phyloP scores from a whole-genome alignment of 2,797 vertebrate genomes.

The Sebastes steindachneri region DNA sequence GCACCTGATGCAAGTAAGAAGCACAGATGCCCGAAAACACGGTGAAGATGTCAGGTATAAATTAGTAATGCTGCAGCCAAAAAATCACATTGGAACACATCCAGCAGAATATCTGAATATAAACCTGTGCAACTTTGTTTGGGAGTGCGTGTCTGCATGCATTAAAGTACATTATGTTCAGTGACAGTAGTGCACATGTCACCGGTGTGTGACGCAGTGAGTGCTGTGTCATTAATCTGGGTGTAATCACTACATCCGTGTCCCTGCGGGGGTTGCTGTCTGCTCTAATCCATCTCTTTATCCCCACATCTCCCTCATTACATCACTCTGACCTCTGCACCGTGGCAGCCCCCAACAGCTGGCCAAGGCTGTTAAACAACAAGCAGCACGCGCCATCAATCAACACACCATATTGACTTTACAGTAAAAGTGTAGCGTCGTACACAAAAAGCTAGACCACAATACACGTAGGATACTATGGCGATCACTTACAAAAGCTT shows the following conservation, averaged over 20 bases:
- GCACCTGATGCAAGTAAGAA: constrained; percentile 14
- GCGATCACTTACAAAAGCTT: background rate
- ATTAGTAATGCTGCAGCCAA: constrained; percentile 4
- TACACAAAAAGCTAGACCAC: background rate
- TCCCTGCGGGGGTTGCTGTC: constrained; percentile 58
- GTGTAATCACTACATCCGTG: constrained; percentile 72
- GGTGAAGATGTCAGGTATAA: background rate
- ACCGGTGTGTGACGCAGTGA: constrained; percentile 18
- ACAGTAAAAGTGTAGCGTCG: background rate
- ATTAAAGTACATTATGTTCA: constrained; percentile 3
- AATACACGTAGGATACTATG: background rate
- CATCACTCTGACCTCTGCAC: constrained; percentile 75
- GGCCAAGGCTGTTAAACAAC: constrained; percentile 58
- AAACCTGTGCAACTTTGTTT: background rate
- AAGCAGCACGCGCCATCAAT: constrained; percentile 23
- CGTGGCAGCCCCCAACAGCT: constrained; percentile 69
- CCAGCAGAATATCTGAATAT: background rate
- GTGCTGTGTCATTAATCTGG: constrained; percentile 74
- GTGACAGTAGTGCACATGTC: background rate
- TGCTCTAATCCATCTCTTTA: constrained; percentile 77
- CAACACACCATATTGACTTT: constrained; percentile 1
- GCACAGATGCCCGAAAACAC: background rate
- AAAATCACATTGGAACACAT: background rate
- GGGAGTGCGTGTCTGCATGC: background rate
- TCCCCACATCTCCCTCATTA: constrained; percentile 70